Base-by-base conservation (phyloP, 2,888 invertebrate genomes). In the Helobdella robusta region DNA sequence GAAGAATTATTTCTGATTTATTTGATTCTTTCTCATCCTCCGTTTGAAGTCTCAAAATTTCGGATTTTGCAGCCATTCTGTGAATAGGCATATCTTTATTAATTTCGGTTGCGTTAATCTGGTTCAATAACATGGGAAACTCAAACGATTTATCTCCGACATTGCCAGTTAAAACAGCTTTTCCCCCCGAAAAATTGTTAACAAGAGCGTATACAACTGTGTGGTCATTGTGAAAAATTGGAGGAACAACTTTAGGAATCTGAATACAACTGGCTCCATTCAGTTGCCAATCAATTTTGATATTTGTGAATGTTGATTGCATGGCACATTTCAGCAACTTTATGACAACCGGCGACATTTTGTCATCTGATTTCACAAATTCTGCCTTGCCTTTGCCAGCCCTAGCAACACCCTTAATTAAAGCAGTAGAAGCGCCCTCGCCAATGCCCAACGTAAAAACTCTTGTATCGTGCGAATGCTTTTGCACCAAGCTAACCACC, bases 351-450 rank as follows among this genome's bases (percentile, higher is more conserved):
- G 69, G 70, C 30, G 73, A 71, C 60, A 76, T 68, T 18, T 65
- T 68, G 64, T 74, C 75, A 46, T 35, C 46, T 2, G 66, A 64
- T 25, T 62, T 73, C 5, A 76, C 76, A 70, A 78, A 78, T 34
- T 75, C 77, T 3, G 75, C 73, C 4, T 74, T 75, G 2, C 79
- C 79, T 23, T 72, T 71, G 4, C 78, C 79, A 35, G 76, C 76
- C 50, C 72, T 68, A 8, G 79, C 79, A 3, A 78, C 70, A 34
- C 78, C 78, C 50, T 73, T 74, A n/a, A 79, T 75, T 30, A 80
- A 69, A 32, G 76, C 69, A 15, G 59, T 65, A 8, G 65, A 65
- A 34, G 65, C 65, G n/a, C 65, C 65, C 40, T 65, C 65, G 18
- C 65, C 65, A 48, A 65, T 65, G 30, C 65, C 65, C 44, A 65